A percentile compares a stretch with the other conserved stretches of the same genome.
Evolutionary conservation across 2,797 vertebrate species (phyloP).

Genomic region (Cyprinella venusta): DNA sequence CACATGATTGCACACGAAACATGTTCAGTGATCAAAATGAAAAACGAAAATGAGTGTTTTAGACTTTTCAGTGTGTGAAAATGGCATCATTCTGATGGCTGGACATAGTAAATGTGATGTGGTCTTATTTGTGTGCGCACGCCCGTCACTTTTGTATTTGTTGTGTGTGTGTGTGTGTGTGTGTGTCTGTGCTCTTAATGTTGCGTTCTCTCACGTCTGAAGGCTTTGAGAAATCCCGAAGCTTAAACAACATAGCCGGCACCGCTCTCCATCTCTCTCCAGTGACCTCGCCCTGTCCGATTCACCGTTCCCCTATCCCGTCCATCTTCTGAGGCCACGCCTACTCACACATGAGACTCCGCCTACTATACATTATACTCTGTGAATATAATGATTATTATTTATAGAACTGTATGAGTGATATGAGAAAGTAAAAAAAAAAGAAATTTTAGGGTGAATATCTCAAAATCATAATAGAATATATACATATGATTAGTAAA

Average conservation of each 20-base stretch:
- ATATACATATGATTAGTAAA: not conserved
- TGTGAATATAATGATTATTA: not conserved
- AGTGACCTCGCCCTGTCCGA: slow-evolving; percentile 91
- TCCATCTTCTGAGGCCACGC: slow-evolving; percentile 71
- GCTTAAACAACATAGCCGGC: slow-evolving; percentile 96
- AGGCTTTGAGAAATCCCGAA: slow-evolving; percentile 97
- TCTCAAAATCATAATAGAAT: not conserved
- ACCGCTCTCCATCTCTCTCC: slow-evolving; percentile 89
- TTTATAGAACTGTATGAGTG: not conserved
- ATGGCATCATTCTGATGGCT: no score
- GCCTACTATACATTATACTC: not conserved
- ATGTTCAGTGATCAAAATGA: no score
- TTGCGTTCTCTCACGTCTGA: slow-evolving; percentile 82
- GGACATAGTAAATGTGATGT: no score
- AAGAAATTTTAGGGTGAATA: not conserved
- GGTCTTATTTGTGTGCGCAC: no score
- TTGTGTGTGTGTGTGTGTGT: no score
- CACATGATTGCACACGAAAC: no score
- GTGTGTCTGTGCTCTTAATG: slow-evolving; percentile 55
- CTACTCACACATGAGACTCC: not conserved
- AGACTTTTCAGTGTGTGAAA: no score
- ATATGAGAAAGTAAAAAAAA: no score
- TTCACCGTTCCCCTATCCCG: slow-evolving; percentile 92
- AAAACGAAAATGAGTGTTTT: no score
- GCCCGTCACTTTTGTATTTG: no score